phyloP scores from a whole-genome alignment of 2,113 vertebrate genomes.

The Archocentrus centrarchus region DNA sequence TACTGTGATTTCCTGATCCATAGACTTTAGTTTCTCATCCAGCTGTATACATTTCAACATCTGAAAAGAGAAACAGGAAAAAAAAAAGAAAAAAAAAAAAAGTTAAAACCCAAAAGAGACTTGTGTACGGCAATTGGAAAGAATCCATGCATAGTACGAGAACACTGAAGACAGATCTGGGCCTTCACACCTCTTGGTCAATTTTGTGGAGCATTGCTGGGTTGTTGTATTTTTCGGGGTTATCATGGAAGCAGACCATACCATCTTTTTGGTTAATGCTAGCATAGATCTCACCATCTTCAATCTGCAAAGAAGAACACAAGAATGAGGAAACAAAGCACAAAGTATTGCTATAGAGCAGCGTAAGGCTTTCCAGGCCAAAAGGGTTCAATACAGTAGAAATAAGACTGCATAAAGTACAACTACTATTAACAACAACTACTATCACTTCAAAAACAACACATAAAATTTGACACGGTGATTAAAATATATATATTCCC shows the following conservation, averaged over 20 bases:
- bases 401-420: background rate
- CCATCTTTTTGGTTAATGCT: constrained; percentile 99
- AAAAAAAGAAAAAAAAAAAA: no score
- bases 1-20: constrained; percentile 99
- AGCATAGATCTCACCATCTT: constrained; percentile 99
- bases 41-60: constrained; percentile 99
- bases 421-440: background rate
- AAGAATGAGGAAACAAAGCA: background rate
- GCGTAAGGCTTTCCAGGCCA: background rate
- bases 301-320: constrained; percentile 85
- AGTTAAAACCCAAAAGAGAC: background rate
- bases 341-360: background rate
- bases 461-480: background rate
- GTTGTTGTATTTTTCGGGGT: constrained; percentile 99
- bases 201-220: constrained; percentile 99
- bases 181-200: constrained; percentile 92
- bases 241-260: constrained; percentile 99
- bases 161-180: background rate
- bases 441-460: background rate
- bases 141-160: background rate
- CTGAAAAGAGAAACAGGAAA: constrained; percentile 69
- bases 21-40: constrained; percentile 98
- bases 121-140: background rate
- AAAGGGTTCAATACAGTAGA: background rate
- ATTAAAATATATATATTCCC: no score